These are phyloP conservation scores for Pangasius djambal DNA, from an alignment of 2,797 vertebrate genomes.

Conservation along the genomic window DNA sequence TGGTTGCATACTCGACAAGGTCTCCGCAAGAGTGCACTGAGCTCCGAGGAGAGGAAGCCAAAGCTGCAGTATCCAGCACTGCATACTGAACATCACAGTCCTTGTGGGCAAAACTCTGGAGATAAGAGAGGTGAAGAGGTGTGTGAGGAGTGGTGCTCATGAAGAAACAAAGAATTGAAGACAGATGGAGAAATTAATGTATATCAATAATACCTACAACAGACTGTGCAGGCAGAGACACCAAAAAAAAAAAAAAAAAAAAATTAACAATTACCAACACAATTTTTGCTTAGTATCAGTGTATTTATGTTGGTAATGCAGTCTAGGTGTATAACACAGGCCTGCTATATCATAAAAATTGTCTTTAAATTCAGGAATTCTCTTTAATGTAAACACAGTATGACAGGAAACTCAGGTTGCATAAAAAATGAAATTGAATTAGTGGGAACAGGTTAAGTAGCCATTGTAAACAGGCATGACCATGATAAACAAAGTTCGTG, in stretches of 20 bases:
- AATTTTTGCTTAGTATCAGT: background rate
- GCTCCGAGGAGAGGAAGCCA: constrained; percentile 84
- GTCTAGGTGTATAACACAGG: background rate
- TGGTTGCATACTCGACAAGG: constrained; percentile 91
- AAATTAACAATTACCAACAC: background rate
- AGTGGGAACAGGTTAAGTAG: background rate
- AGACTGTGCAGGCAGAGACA: background rate
- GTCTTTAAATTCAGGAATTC: background rate
- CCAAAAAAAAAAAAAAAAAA: background rate
- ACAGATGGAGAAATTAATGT: constrained; percentile 25
- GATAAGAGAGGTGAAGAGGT: constrained; percentile 77
- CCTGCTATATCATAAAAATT: background rate
- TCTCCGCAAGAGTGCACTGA: constrained; percentile 86
- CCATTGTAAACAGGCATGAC: background rate
- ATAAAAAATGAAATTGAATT: background rate
- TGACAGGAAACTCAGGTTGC: background rate
- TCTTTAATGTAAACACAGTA: background rate
- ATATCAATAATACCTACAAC: background rate
- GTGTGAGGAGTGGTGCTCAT: constrained; percentile 73
- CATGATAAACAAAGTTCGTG: background rate
- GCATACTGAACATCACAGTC: constrained; percentile 91
- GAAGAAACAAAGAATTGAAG: constrained; percentile 19
- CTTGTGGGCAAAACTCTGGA: constrained; percentile 87
- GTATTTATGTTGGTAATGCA: background rate
- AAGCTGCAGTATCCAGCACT: constrained; percentile 92